A percentile compares a stretch with the other conserved stretches of the same genome.
phyloP scores from a whole-genome alignment of 2,113 vertebrate genomes.

The Gymnogyps californianus region DNA sequence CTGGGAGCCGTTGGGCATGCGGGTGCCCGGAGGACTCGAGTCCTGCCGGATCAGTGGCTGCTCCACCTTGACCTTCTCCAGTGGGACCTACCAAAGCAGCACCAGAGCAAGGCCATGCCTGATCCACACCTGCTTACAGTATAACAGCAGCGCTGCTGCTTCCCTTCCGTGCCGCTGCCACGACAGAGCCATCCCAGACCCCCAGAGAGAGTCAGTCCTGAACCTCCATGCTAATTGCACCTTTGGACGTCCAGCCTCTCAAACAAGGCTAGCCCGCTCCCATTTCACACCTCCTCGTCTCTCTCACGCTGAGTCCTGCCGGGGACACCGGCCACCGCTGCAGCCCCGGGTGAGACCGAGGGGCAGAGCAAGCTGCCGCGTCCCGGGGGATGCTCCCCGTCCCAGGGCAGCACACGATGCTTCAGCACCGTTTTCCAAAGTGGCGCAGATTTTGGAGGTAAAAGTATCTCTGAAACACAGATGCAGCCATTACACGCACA shows the following conservation, averaged over 20 bases:
- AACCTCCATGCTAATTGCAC: neutral
- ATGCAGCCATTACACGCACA: accelerated
- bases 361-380: neutral
- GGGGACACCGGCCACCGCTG: accelerated
- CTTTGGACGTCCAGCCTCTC: neutral
- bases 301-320: accelerated
- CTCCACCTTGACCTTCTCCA: neutral
- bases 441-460: accelerated
- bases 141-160: accelerated
- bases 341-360: accelerated
- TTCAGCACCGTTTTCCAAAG: accelerated
- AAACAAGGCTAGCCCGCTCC: accelerated
- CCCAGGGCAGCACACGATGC: accelerated
- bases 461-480: neutral
- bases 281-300: neutral
- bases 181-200: accelerated
- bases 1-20: accelerated
- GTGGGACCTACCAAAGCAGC: accelerated
- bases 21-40: accelerated
- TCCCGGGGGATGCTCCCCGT: accelerated
- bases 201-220: neutral
- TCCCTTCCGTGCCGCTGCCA: accelerated
- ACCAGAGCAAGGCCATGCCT: neutral
- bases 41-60: neutral
- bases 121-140: accelerated